Conservation (phyloP, 2,113 vertebrate genomes). For the Pterocles burchelli region DNA sequence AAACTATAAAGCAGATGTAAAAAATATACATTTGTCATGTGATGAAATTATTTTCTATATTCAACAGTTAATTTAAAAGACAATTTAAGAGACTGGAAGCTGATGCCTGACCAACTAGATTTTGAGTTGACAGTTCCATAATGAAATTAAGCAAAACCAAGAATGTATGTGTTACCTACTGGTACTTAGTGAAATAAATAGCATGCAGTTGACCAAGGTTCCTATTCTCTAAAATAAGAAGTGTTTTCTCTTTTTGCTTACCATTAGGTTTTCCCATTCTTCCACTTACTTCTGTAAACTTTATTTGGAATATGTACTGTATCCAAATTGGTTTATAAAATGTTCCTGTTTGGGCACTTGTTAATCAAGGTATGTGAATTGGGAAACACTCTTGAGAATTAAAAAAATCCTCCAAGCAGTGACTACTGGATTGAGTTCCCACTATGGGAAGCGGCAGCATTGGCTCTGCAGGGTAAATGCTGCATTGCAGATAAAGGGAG, state of each 20-base stretch:
- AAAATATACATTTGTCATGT: not conserved
- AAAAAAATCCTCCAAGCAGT: not conserved
- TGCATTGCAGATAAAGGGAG: conserved; percentile 16
- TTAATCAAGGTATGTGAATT: not conserved
- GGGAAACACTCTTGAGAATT: not conserved
- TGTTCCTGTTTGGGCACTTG: not conserved
- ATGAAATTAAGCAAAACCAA: not conserved
- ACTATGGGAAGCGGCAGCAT: not conserved
- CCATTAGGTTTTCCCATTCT: not conserved
- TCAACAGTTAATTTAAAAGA: not conserved
- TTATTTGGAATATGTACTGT: not conserved
- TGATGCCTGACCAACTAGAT: not conserved
- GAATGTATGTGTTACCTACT: not conserved
- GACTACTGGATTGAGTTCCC: not conserved
- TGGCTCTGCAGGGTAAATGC: not conserved
- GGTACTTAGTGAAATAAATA: not conserved
- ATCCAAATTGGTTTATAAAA: not conserved
- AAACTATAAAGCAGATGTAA: not conserved
- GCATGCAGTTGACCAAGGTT: not conserved
- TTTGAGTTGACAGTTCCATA: not conserved
- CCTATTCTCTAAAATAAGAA: not conserved
- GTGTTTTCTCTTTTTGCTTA: not conserved
- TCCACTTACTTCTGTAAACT: not conserved
- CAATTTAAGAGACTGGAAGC: not conserved
- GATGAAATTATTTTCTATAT: not conserved